phyloP scores from a whole-genome alignment of 1,140 invertebrate genomes.

The Rhagoletis zephyria region DNA sequence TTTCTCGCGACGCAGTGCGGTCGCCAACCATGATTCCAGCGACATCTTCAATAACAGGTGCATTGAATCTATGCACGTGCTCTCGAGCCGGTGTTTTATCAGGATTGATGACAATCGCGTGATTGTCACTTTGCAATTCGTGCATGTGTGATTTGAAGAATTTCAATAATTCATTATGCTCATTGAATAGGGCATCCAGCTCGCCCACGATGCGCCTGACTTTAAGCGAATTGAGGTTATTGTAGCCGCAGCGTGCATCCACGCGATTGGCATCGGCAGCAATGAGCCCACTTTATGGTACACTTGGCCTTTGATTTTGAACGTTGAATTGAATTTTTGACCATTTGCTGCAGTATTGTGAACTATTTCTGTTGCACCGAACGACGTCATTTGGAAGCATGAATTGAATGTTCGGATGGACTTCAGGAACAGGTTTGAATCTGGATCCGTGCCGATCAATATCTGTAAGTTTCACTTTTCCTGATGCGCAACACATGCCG shows the following conservation, averaged over 20 bases:
- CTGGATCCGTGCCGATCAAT: constrained; percentile 25
- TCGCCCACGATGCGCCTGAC: neutral
- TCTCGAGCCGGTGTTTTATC: constrained; percentile 71
- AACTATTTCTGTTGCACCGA: constrained; percentile 46
- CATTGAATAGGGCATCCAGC: neutral
- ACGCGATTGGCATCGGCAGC: constrained; percentile 31
- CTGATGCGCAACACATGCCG: constrained; percentile 1
- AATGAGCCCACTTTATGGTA: constrained; percentile 53
- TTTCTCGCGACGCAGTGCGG: too few species aligned
- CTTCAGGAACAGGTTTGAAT: neutral
- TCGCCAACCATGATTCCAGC: too few species aligned
- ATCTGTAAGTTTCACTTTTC: constrained; percentile 9
- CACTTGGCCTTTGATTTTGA: constrained; percentile 55
- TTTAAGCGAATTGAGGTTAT: neutral
- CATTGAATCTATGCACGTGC: constrained; percentile 61
- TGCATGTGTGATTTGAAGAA: constrained; percentile 70
- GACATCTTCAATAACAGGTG: too few species aligned
- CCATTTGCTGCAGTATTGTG: constrained; percentile 29
- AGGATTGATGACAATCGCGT: constrained; percentile 69
- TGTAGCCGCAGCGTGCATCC: neutral
- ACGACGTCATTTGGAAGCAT: constrained; percentile 32
- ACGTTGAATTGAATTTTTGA: constrained; percentile 54
- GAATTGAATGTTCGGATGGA: constrained; percentile 52
- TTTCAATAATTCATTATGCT: constrained; percentile 55
- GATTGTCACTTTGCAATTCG: constrained; percentile 46